Evolutionary conservation across 2,888 invertebrate genomes (phyloP), one percentile per base, ranked within the genome.

Genomic region (Sarcophaga carnaria): DNA sequence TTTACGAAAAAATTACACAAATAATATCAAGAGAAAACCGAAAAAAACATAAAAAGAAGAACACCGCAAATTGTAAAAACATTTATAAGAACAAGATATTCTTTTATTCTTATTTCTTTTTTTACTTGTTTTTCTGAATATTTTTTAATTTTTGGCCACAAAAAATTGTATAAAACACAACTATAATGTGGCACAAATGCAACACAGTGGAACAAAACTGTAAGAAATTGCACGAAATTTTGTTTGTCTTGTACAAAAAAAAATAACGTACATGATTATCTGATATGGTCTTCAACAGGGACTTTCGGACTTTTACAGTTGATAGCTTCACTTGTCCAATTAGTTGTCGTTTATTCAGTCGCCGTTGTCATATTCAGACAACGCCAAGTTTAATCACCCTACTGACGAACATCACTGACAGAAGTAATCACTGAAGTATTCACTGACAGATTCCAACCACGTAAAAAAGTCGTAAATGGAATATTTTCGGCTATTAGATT

Each of bases 61-160:
- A 84, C 49, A 74, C 70, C 74, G 75, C 78, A 83, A 83, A 67
- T 77, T 64, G 80, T 80, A 81, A 81, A 86, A 87, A 87, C 81
- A 87, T 86, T 83, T 86, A 78, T 81, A 83, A 83, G 78, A 83
- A 83, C 86, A 83, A 80, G 72, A 49, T 67, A 60, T 75, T 72
- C 80, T 54, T 12, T 66, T 75, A 78, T 79, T 60, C 20, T 49
- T 22, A 60, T 4, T 14, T 59, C 25, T 72, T 83, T 37, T 20
- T 72, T 54, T 54, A 62, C 71, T 12, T 70, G 74, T 81, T 78
- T 60, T 25, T 27, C 22, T 67, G 5, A 11, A 66, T 47, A 66
- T 83, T 54, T 82, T 72, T 78, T 17, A 66, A 67, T 47, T 72
- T 71, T 76, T 25, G 60, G 66, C 66, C 63, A 84, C 70, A 75